Conservation (phyloP, 2,888 invertebrate genomes). For the Drosophila melanosoma region DNA sequence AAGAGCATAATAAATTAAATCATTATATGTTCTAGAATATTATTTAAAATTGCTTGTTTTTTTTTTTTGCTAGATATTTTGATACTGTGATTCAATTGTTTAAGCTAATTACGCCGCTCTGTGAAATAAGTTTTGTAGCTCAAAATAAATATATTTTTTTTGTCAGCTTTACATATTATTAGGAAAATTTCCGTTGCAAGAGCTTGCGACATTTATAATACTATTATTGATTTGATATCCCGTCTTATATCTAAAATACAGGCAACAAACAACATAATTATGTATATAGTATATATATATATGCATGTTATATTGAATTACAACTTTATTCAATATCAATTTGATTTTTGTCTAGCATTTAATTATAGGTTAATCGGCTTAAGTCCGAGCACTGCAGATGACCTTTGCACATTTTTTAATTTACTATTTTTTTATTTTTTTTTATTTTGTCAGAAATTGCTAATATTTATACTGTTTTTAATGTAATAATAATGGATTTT, state of each 20-base stretch:
- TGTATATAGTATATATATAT: constrained; percentile 39
- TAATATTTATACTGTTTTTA: constrained; percentile 25
- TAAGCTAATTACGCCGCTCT: constrained; percentile 9
- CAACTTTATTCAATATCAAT: constrained; percentile 33
- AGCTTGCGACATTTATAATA: constrained; percentile 51
- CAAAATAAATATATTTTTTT: constrained; percentile 7
- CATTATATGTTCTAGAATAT: neutral
- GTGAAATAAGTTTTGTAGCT: constrained; percentile 9
- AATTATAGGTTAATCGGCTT: constrained; percentile 49
- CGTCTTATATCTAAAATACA: constrained; percentile 56
- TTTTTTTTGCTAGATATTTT: neutral
- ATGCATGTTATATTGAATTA: constrained; percentile 46
- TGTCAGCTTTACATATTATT: constrained; percentile 37
- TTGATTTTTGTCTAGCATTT: constrained; percentile 13
- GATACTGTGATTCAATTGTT: neutral
- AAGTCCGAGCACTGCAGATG: constrained; percentile 21
- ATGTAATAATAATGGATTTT: constrained; percentile 27
- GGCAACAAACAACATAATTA: constrained; percentile 74
- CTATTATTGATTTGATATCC: constrained; percentile 60
- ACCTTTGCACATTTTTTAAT: constrained; percentile 13
- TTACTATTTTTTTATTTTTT: constrained; percentile 18
- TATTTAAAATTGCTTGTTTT: neutral
- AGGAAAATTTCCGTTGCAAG: constrained; percentile 56
- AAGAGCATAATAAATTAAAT: neutral
- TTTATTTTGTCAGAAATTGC: constrained; percentile 32